Percentiles rank a stretch among this genome's conserved stretches.
Evolutionary conservation across 1,140 invertebrate species (phyloP).

Genomic region (Subanguina moxae): DNA sequence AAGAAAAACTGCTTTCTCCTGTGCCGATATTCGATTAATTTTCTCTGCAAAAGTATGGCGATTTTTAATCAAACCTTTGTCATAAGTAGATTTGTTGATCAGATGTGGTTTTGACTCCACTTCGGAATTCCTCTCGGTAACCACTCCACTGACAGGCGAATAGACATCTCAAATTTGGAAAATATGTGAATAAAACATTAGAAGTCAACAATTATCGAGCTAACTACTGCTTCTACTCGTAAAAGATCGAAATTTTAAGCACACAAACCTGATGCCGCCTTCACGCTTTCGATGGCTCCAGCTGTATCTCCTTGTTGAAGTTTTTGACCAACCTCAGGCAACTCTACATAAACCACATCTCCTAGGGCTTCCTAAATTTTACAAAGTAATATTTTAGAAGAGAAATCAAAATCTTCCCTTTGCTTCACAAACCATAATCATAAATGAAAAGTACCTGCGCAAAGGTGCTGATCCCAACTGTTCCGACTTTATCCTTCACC

Average conservation of each 20-base stretch:
- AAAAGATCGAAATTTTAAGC: too few relatives aligned
- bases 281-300: constrained; percentile 91
- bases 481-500: constrained; percentile 70
- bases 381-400: too few relatives aligned
- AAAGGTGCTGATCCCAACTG: constrained; percentile 83
- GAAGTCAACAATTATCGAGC: too few relatives aligned
- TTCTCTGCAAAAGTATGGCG: too few relatives aligned
- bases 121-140: constrained; percentile 76
- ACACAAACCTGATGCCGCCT: constrained; percentile 69
- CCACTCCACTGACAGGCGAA: constrained; percentile 79
- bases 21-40: neutral
- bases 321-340: constrained; percentile 73
- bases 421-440: too few relatives aligned
- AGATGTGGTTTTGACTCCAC: constrained; percentile 79
- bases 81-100: constrained; percentile 85
- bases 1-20: neutral
- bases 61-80: constrained; percentile 64
- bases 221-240: too few relatives aligned
- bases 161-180: constrained; percentile 74
- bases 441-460: constrained; percentile 67
- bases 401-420: too few relatives aligned
- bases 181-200: too few relatives aligned
- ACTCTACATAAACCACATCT: constrained; percentile 86
- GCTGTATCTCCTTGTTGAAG: constrained; percentile 65
- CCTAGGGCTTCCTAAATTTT: constrained; percentile 72